A percentile compares a stretch with the other conserved stretches of the same genome.
Conservation (phyloP, 1,140 invertebrate genomes). For the Drosophila kepulauana region DNA sequence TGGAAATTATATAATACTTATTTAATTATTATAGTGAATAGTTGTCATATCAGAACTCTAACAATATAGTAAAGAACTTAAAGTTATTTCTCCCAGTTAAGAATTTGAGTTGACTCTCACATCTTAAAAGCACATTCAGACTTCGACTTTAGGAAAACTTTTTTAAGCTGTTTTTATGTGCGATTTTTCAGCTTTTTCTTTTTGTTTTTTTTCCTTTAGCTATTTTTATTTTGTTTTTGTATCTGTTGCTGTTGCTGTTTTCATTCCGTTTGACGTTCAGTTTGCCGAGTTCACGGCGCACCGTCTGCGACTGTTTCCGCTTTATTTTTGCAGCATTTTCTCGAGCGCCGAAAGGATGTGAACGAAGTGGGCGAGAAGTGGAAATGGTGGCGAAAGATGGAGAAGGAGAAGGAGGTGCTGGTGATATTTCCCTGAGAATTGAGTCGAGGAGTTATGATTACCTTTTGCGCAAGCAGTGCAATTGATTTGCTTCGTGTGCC, state of each 20-base stretch:
- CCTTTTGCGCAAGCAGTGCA: conserved; percentile 25
- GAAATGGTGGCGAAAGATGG: too few relatives aligned
- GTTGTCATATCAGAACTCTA: too few relatives aligned
- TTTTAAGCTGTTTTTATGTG: conserved; percentile 7
- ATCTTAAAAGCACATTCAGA: background rate
- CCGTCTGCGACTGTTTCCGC: conserved; percentile 42
- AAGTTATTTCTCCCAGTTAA: too few relatives aligned
- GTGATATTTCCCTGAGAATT: conserved; percentile 8
- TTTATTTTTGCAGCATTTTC: conserved; percentile 40
- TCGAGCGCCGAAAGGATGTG: conserved; percentile 3
- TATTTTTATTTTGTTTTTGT: conserved; percentile 9
- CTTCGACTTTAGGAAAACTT: background rate
- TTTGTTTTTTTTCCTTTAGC: background rate
- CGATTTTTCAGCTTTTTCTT: conserved; percentile 5
- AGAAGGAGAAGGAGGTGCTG: background rate
- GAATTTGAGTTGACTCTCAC: too few relatives aligned
- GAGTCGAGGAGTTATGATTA: conserved; percentile 60
- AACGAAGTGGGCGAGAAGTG: too few relatives aligned
- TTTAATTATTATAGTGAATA: too few relatives aligned
- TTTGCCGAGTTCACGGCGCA: conserved; percentile 18
- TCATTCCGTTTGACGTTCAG: conserved; percentile 10
- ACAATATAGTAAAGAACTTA: too few relatives aligned
- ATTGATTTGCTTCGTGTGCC: conserved; percentile 35
- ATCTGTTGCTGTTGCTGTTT: conserved; percentile 18
- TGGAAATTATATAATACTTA: too few relatives aligned